These are phyloP conservation scores for Anas capensis DNA, from an alignment of 2,797 vertebrate species.

Conservation along the genomic window DNA sequence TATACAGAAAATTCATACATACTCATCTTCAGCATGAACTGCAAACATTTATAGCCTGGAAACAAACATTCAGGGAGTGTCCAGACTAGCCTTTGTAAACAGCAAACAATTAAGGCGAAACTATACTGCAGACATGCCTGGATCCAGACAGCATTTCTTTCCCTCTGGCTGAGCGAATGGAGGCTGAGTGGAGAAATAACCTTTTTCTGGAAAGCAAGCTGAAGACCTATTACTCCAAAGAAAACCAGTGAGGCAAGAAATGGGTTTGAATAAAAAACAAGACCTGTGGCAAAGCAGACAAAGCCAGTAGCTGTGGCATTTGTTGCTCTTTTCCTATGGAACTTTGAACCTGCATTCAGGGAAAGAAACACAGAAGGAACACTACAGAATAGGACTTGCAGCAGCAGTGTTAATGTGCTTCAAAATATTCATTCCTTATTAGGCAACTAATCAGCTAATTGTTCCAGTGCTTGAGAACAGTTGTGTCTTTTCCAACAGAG, in stretches of 20 bases:
- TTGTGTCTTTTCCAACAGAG: background rate
- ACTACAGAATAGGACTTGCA: background rate
- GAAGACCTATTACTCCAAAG: background rate
- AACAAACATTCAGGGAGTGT: background rate
- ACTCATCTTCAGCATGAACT: background rate
- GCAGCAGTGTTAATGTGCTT: background rate
- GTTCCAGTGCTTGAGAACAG: background rate
- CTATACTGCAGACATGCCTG: background rate
- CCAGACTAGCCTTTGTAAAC: constrained; percentile 9
- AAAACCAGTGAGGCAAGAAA: background rate
- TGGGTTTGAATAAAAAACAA: background rate
- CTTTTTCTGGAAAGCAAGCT: background rate
- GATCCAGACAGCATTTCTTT: background rate
- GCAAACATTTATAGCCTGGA: background rate
- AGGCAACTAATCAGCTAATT: background rate
- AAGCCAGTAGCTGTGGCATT: background rate
- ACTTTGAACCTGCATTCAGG: fast-evolving
- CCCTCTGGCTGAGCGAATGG: background rate
- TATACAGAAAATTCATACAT: background rate
- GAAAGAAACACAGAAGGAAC: background rate
- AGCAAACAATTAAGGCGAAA: constrained; percentile 21
- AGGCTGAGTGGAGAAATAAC: background rate
- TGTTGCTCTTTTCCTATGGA: background rate
- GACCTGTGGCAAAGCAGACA: background rate
- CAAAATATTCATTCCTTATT: background rate